Conservation (phyloP, 2,888 invertebrate genomes). For the Lymantria monacha region DNA sequence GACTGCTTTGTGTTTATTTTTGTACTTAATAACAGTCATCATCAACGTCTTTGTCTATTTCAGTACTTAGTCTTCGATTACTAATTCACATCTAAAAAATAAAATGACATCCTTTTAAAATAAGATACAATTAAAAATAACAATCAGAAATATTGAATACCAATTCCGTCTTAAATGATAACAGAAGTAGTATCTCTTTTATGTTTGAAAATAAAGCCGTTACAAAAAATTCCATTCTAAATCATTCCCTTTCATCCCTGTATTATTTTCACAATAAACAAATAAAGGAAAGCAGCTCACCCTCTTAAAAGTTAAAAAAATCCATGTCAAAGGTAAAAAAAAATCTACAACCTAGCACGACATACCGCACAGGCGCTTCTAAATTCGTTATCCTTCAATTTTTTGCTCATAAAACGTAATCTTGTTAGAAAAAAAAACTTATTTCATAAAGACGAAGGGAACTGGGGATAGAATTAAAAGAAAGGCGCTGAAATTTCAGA, state of each 20-base stretch:
- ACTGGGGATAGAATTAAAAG: slow-evolving; percentile 62
- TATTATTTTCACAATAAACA: slow-evolving; percentile 36
- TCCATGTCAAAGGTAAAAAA: slow-evolving; percentile 31
- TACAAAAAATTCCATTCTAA: slow-evolving; percentile 18
- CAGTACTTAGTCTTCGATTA: too few species aligned
- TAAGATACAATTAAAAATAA: too few species aligned
- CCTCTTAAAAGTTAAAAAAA: slow-evolving; percentile 48
- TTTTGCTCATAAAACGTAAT: slow-evolving; percentile 74
- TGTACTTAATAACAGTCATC: too few species aligned
- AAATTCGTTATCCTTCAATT: slow-evolving; percentile 76
- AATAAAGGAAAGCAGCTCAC: slow-evolving; percentile 52
- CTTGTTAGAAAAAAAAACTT: slow-evolving; percentile 76
- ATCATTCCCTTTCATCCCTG: slow-evolving; percentile 13
- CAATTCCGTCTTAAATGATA: too few species aligned
- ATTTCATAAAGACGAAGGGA: slow-evolving; percentile 68
- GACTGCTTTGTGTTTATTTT: too few species aligned
- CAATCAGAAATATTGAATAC: too few species aligned
- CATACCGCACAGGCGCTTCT: slow-evolving; percentile 42
- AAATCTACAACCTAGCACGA: slow-evolving; percentile 28
- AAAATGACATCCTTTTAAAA: too few species aligned
- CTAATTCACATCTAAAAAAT: too few species aligned
- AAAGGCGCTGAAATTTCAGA: slow-evolving; percentile 43
- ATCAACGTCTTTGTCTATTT: too few species aligned
- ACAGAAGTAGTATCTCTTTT: too few species aligned
- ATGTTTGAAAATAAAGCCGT: neutral